phyloP scores from a whole-genome alignment of 92 coral and sea anemone genomes.

The Bergia puertoricense region DNA sequence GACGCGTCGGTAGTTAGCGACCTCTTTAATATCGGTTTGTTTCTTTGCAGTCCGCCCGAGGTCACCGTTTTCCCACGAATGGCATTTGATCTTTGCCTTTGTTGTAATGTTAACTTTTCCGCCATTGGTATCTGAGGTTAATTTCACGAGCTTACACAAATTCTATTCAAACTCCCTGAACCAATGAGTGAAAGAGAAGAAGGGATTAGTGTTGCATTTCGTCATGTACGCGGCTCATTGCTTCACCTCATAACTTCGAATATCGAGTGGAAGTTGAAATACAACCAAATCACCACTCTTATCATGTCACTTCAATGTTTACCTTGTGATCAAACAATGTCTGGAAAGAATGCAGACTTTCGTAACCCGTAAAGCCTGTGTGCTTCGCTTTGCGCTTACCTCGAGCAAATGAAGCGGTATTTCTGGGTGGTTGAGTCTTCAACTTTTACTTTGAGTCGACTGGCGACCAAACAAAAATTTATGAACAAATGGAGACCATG shows the following conservation, averaged over 20 bases:
- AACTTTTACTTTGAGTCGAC: neutral
- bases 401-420: neutral
- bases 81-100: conserved; percentile 17
- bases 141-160: neutral
- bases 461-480: neutral
- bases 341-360: neutral
- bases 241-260: neutral
- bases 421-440: no score
- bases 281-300: conserved; percentile 2
- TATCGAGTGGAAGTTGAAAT: neutral
- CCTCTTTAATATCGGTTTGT: conserved; percentile 20
- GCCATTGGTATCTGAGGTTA: conserved; percentile 6
- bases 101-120: conserved; percentile 11
- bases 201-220: neutral
- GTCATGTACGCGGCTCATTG: neutral
- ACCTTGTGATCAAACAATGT: neutral
- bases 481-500: no score
- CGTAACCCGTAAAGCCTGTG: neutral
- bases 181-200: neutral
- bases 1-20: conserved; percentile 25
- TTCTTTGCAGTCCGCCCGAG: neutral
- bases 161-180: neutral
- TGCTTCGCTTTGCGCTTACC: neutral
- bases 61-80: neutral
- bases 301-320: conserved; percentile 14